Conservation (phyloP, 2,113 vertebrate genomes). For the Monarcha castaneiventris region DNA sequence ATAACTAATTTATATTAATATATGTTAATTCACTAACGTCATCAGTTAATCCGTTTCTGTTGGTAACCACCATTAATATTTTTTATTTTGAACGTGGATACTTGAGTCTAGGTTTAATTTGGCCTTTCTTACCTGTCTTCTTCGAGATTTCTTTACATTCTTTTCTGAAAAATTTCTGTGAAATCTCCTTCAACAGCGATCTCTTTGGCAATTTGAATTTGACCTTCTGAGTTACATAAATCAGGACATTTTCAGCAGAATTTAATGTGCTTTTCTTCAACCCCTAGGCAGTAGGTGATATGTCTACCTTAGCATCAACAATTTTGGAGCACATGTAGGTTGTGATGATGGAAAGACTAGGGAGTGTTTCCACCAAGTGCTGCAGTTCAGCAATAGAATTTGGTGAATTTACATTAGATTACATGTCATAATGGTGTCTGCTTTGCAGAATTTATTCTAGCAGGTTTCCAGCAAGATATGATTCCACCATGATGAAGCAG, state of each 20-base stretch:
- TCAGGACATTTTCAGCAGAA: background rate
- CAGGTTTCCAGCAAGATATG: background rate
- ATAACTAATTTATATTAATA: background rate
- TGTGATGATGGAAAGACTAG: background rate
- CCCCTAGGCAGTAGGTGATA: background rate
- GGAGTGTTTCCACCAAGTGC: background rate
- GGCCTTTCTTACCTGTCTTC: background rate
- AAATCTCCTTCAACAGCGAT: background rate
- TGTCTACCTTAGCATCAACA: background rate
- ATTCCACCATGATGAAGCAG: background rate
- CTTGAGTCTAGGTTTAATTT: background rate
- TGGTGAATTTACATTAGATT: background rate
- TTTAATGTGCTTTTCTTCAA: background rate
- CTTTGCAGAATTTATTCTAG: background rate
- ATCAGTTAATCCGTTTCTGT: background rate
- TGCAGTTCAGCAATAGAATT: background rate
- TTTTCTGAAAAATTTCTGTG: background rate
- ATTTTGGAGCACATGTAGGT: background rate
- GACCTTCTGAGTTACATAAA: background rate
- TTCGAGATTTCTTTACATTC: background rate
- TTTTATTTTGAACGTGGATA: background rate
- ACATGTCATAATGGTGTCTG: background rate
- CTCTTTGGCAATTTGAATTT: background rate
- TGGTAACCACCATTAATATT: background rate
- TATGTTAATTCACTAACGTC: background rate